Evolutionary conservation across 2,888 invertebrate species (phyloP).

Genomic region (Leptinotarsa peninsularis): DNA sequence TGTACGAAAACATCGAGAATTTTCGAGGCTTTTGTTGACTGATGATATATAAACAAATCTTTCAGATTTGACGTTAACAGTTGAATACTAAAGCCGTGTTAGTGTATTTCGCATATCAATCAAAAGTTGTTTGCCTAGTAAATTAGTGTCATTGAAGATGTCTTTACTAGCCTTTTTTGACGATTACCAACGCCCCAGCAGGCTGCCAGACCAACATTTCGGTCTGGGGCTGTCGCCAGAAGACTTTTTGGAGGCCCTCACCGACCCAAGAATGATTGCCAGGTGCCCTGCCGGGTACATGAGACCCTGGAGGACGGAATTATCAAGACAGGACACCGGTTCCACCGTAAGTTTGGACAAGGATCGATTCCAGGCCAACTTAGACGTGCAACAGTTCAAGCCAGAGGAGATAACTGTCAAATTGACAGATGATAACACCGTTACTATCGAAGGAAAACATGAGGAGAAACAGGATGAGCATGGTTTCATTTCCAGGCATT

Average conservation of each 20-base stretch:
- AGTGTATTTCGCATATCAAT: no score
- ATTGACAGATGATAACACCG: constrained; percentile 31
- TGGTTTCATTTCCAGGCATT: constrained; percentile 40
- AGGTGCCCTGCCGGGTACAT: constrained; percentile 2
- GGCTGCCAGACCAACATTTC: constrained; percentile 14
- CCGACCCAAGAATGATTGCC: neutral
- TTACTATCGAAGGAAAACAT: constrained; percentile 41
- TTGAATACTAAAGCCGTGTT: no score
- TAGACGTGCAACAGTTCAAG: constrained; percentile 44
- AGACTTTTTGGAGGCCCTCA: constrained; percentile 11
- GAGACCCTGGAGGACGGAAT: constrained; percentile 3
- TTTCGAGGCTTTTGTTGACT: no score
- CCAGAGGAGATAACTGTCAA: constrained; percentile 43
- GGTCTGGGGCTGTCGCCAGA: constrained; percentile 1
- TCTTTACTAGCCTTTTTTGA: constrained; percentile 7
- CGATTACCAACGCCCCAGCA: constrained; percentile 3
- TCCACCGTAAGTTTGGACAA: constrained; percentile 33
- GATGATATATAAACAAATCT: no score
- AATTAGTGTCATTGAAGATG: neutral
- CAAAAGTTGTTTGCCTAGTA: no score
- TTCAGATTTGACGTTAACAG: no score
- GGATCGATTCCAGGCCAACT: constrained; percentile 40
- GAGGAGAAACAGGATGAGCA: constrained; percentile 41
- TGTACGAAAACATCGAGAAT: no score
- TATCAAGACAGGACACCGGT: constrained; percentile 3